phyloP scores from a whole-genome alignment of 2,888 invertebrate species.

The Hybos culiciformis region DNA sequence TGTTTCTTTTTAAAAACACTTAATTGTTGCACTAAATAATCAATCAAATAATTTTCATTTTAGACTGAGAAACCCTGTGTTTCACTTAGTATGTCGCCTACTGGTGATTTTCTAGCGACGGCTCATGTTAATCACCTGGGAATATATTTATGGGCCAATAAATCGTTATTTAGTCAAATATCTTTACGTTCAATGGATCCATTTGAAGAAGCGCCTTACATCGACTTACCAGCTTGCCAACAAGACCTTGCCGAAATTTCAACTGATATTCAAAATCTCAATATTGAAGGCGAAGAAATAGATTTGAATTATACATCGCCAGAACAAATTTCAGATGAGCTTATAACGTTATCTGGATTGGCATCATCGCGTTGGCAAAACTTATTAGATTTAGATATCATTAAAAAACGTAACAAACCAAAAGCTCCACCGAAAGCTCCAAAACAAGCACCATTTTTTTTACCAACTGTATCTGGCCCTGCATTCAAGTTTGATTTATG shows the following conservation, averaged over 20 bases:
- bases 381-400: conserved; percentile 69
- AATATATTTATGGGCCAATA: conserved; percentile 89
- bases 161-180: conserved; percentile 66
- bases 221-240: conserved; percentile 37
- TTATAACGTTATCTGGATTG: conserved; percentile 74
- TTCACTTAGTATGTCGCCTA: conserved; percentile 79
- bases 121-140: conserved; percentile 79
- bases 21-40: background rate
- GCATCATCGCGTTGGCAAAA: conserved; percentile 87
- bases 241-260: conserved; percentile 26
- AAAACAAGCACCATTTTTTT: conserved; percentile 88
- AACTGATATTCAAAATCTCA: conserved; percentile 28
- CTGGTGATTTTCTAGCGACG: conserved; percentile 79
- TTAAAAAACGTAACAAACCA: conserved; percentile 82
- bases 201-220: conserved; percentile 38
- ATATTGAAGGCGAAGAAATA: conserved; percentile 29
- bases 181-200: conserved; percentile 58
- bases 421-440: conserved; percentile 67
- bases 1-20: background rate
- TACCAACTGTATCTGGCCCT: conserved; percentile 77
- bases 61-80: conserved; percentile 67
- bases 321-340: conserved; percentile 38
- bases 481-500: conserved; percentile 67
- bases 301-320: conserved; percentile 30
- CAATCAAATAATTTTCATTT: conserved; percentile 12